Conservation (phyloP, 2,113 vertebrate genomes). For the Melanotaenia duboulayi region DNA sequence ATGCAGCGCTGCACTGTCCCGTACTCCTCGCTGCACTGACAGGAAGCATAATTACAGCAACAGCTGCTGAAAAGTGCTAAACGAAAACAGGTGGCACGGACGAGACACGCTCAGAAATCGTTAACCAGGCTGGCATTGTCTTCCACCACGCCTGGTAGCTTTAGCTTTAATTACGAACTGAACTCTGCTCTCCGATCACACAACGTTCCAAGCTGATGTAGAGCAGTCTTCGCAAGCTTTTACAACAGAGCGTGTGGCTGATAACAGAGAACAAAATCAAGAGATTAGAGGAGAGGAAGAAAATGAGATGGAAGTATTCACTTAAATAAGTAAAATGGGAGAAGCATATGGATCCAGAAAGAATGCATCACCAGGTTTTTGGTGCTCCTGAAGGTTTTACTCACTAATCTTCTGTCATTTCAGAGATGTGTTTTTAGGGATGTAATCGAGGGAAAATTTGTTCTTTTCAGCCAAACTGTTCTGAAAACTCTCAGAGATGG, state of each 20-base stretch:
- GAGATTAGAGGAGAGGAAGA: neutral
- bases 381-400: slow-evolving; percentile 10
- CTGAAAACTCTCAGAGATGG: slow-evolving; percentile 48
- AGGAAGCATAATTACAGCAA: slow-evolving; percentile 78
- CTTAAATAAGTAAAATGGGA: too few species aligned
- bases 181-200: slow-evolving; percentile 49
- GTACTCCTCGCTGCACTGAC: slow-evolving; percentile 58
- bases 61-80: slow-evolving; percentile 81
- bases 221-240: slow-evolving; percentile 31
- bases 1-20: slow-evolving; percentile 55
- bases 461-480: slow-evolving; percentile 38
- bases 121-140: slow-evolving; percentile 73
- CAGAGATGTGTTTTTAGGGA: slow-evolving; percentile 31
- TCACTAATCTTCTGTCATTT: slow-evolving; percentile 43
- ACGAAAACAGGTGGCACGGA: slow-evolving; percentile 79
- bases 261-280: slow-evolving; percentile 3
- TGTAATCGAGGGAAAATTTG: slow-evolving; percentile 3
- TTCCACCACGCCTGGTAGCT: slow-evolving; percentile 60
- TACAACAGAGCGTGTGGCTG: neutral
- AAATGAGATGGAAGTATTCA: neutral
- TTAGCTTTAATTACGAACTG: slow-evolving; percentile 71
- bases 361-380: too few species aligned
- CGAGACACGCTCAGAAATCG: slow-evolving; percentile 59
- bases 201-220: slow-evolving; percentile 30
- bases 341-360: too few species aligned